phyloP scores from a whole-genome alignment of 2,797 vertebrate genomes.

The Kryptopterus vitreolus region DNA sequence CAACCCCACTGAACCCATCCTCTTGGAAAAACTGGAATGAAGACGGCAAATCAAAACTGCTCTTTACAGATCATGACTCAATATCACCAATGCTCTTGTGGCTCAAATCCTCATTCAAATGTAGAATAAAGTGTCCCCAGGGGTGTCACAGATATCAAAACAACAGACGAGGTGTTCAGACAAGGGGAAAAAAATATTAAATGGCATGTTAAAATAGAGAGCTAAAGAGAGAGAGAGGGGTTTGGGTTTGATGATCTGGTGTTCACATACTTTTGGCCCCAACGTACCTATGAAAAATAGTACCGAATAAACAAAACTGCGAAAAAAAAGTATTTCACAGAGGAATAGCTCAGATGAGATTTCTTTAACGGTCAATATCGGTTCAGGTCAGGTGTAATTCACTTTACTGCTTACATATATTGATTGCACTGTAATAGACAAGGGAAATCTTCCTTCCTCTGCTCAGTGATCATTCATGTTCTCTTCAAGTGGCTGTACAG shows the following conservation, averaged over 20 bases:
- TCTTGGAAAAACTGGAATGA: not conserved
- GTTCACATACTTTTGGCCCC: not conserved
- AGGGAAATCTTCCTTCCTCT: not conserved
- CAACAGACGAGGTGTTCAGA: too few species aligned
- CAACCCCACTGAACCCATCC: not conserved
- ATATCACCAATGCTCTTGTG: not conserved
- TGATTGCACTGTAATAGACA: not conserved
- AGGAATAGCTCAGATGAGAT: not conserved
- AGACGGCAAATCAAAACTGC: not conserved
- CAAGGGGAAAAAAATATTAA: not conserved
- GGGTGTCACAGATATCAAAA: not conserved
- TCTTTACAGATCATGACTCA: not conserved
- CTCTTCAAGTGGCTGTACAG: not conserved
- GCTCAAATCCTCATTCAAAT: not conserved
- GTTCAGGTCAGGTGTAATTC: constrained; percentile 7
- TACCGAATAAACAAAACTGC: not conserved
- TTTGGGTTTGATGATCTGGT: not conserved
- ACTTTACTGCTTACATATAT: not conserved
- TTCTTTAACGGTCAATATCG: not conserved
- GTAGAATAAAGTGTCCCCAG: not conserved
- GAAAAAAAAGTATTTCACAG: not conserved
- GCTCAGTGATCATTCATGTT: not conserved
- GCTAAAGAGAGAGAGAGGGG: too few species aligned
- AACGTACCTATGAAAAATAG: too few species aligned
- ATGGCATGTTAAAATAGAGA: not conserved